Conservation (phyloP, 2,888 invertebrate genomes). For the Hypercompe scribonia region DNA sequence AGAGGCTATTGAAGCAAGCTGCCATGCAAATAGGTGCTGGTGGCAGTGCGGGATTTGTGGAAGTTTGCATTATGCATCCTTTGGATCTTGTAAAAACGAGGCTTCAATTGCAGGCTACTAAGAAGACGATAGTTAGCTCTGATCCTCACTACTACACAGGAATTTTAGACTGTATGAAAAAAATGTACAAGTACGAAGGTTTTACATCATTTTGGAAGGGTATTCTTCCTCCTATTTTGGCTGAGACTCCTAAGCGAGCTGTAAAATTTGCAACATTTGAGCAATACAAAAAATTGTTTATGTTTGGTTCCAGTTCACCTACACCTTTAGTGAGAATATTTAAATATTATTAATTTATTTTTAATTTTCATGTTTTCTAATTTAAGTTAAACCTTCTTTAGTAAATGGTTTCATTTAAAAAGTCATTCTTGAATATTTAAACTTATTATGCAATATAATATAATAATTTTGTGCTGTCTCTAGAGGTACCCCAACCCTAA, state of each 20-base stretch:
- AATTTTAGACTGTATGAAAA: conserved; percentile 94
- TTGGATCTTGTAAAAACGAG: conserved; percentile 97
- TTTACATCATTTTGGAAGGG: conserved; percentile 96
- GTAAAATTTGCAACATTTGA: conserved; percentile 98
- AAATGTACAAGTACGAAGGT: conserved; percentile 96
- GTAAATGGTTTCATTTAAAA: neutral
- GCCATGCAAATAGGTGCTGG: conserved; percentile 94
- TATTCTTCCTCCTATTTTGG: conserved; percentile 96
- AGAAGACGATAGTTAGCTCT: conserved; percentile 55
- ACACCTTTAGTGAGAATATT: conserved; percentile 89
- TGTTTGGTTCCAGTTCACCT: conserved; percentile 91
- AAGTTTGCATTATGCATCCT: conserved; percentile 98
- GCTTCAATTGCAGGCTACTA: conserved; percentile 75
- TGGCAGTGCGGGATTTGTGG: conserved; percentile 96
- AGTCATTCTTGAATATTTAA: too few species aligned
- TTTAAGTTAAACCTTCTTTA: neutral
- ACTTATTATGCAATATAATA: too few species aligned
- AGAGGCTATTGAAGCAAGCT: conserved; percentile 88
- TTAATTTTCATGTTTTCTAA: neutral
- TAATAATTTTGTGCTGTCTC: too few species aligned
- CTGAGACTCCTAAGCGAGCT: conserved; percentile 97
- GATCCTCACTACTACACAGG: conserved; percentile 91
- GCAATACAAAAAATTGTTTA: conserved; percentile 94
- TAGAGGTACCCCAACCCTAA: too few species aligned
- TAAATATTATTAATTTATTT: neutral